Base-by-base conservation (phyloP, 2,113 vertebrate genomes). In the Oreochromis spilurus region DNA sequence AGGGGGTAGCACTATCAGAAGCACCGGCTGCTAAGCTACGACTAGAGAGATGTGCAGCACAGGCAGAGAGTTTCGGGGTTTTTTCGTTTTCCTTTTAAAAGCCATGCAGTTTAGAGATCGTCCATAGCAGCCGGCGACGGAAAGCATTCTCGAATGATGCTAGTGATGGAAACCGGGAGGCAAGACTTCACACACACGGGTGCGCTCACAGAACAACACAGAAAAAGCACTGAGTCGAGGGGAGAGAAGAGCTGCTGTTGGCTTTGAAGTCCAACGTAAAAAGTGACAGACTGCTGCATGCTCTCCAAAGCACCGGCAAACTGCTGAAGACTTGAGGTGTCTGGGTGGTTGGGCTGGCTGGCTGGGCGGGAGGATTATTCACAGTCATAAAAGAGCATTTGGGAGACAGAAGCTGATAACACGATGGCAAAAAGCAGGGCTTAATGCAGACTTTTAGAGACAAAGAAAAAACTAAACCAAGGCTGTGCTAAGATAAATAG, bases 21-120 rank as follows among this genome's bases (percentile, higher is more conserved):
- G 45, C 83, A 82, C 93, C 91, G 89, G 94, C 92, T 95, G 95
- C 92, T 95, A 96, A 96, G 95, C 93, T 93, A 96, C 93, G 90
- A 94, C 86, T 60, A 55, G 13, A 87, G 31, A 90, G 21, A 90
- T 85, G 77, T 87, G 91, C 90, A 84, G 87, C 90, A 92, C 93
- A 86, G 92, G 88, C 88, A 93, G 65, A 89, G 75, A 86, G 85
- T 89, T 77, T 21, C 6, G 1, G 38, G 19, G 0, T 7, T 29
- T 75, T 17, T 75, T 31, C 3, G 2, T 36, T 11, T 79, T 65
- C 19, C 84, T 52, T 62, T 79, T 36, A 81, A 3, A 88, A 91
- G 92, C 91, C 95, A 94, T 96, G 96, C 95, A 92, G 86, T 92
- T 93, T 86, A 36, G 34, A 88, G 86, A 93, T 94, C 91, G 92